Base-by-base conservation (phyloP, 2,113 vertebrate genomes). In the Trachemys scripta region DNA sequence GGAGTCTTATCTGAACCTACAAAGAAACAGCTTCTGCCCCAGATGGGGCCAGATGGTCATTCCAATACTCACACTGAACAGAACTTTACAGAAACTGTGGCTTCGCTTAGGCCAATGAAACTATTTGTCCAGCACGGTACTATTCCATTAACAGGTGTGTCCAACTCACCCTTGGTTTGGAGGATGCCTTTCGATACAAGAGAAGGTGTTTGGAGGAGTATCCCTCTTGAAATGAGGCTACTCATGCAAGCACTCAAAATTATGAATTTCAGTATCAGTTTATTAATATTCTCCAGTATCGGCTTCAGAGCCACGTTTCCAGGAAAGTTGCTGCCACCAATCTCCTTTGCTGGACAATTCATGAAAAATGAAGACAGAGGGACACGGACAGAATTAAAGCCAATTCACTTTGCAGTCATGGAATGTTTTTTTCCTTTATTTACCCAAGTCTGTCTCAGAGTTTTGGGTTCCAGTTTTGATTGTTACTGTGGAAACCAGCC, bases 401-500 rank as follows among this genome's bases (percentile, higher is more conserved):
- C 91, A 90, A 84, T 82, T 86, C 90, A 96, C 91, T 91, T 88
- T 88, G 94, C 86, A 96, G 82, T 94, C 84, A 5, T 85, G 45
- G 93, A 90, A 82, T 49, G 19, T 38, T 24, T 81, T 86, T 2
- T 93, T 91, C 96, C 88, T 38, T 98, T 97, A 96, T 97, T 97
- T 97, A 95, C 96, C 95, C 95, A 92, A 96, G 69, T 27, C 90
- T 80, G 89, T 57, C 94, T 97, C 84, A 49, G 35, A 93, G 95
- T 96, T 94, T 75, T 0, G 88, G 94, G 84, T 96, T 93, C 92
- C 91, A 82, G 95, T 93, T 96, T 96, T 81, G 96, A 95, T 93
- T 96, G 98, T 98, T 98, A 97, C 98, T 98, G 98, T 98, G 98
- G 98, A 98, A 98, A 98, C 97, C 95, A 83, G 91, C 84, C 91